Percentiles rank a stretch among this genome's conserved stretches.
Conservation (phyloP, 2,113 vertebrate species). For the Turdus rufiventris region DNA sequence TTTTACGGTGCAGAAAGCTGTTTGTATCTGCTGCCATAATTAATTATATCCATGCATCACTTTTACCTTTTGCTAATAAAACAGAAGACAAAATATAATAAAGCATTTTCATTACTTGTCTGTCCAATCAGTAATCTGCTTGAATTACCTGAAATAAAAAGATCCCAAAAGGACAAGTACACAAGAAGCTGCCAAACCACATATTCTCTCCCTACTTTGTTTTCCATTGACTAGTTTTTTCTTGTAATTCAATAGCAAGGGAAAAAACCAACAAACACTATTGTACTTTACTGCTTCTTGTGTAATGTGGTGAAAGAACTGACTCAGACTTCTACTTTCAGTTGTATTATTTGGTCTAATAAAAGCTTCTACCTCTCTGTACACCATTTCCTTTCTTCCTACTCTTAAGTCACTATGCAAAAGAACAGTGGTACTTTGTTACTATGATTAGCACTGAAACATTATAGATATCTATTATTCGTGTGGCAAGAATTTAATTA, state of each 20-base stretch:
- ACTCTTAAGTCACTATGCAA: neutral
- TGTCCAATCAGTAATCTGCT: neutral
- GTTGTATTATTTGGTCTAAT: neutral
- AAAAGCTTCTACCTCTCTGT: neutral
- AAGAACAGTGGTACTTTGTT: neutral
- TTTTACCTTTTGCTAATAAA: neutral
- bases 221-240: neutral
- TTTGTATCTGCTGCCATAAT: neutral
- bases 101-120: neutral
- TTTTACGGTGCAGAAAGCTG: neutral
- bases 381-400: neutral
- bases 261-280: neutral
- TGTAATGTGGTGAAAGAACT: neutral
- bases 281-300: constrained; percentile 4
- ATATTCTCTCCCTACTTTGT: neutral
- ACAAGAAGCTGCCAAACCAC: neutral
- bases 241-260: neutral
- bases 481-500: neutral
- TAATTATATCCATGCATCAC: neutral
- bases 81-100: neutral
- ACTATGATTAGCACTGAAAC: neutral
- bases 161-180: neutral
- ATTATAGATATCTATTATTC: neutral
- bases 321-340: constrained; percentile 18
- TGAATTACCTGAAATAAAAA: neutral